A percentile compares a stretch with the other conserved stretches of the same genome.
These are phyloP conservation scores for Nettapus auritus DNA, from an alignment of 2,113 vertebrate genomes.

Conservation along the genomic window DNA sequence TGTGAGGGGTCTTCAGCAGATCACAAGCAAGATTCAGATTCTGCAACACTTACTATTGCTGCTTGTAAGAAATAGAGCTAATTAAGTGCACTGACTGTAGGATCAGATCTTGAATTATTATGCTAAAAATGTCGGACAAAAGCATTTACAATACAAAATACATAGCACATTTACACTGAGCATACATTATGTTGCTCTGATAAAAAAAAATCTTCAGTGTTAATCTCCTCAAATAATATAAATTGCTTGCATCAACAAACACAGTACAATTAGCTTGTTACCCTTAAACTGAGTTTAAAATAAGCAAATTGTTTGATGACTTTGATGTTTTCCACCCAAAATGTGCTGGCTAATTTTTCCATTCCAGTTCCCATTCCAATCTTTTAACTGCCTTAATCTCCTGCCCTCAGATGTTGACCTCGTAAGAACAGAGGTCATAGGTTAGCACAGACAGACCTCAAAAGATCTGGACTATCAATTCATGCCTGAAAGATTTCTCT, in stretches of 20 bases:
- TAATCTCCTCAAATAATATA: conserved; percentile 63
- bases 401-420: conserved; percentile 87
- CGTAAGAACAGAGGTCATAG: conserved; percentile 84
- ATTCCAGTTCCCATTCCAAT: conserved; percentile 83
- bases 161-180: background rate
- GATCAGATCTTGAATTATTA: background rate
- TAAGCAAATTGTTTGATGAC: conserved; percentile 83
- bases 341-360: conserved; percentile 87
- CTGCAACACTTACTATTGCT: background rate
- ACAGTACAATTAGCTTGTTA: conserved; percentile 80
- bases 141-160: background rate
- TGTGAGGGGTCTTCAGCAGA: background rate
- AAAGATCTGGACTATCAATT: conserved; percentile 87
- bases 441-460: conserved; percentile 84
- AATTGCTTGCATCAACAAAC: conserved; percentile 66
- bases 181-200: background rate
- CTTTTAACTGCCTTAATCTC: conserved; percentile 88
- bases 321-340: conserved; percentile 86
- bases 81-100: background rate
- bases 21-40: background rate
- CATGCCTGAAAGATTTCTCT: conserved; percentile 84
- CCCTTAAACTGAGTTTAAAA: conserved; percentile 80
- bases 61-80: background rate
- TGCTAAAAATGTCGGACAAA: background rate
- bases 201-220: conserved; percentile 9